A percentile compares a stretch with the other conserved stretches of the same genome.
Evolutionary conservation across 2,888 invertebrate species (phyloP).

Genomic region (Phytoseiulus persimilis): DNA sequence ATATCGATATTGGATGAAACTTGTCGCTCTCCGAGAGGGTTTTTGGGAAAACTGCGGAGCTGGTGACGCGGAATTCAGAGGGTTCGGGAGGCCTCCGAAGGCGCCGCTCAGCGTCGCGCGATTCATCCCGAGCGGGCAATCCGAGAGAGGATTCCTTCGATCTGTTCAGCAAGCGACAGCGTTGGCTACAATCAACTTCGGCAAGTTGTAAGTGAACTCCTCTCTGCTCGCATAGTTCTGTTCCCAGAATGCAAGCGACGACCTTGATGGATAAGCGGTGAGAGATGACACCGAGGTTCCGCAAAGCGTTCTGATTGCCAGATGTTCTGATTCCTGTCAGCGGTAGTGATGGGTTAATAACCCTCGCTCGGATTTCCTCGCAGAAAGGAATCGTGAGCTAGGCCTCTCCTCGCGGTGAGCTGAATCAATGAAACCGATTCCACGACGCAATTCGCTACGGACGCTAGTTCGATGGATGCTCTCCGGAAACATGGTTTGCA

Average conservation of each 20-base stretch:
- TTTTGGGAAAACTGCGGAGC: too few relatives aligned
- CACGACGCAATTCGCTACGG: too few relatives aligned
- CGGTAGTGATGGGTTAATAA: neutral
- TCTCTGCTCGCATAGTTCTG: neutral
- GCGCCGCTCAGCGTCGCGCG: too few relatives aligned
- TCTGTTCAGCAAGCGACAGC: neutral
- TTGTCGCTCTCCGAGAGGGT: neutral
- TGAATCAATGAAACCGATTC: too few relatives aligned
- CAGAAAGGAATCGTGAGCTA: too few relatives aligned
- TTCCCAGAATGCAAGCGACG: neutral
- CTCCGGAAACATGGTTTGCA: too few relatives aligned
- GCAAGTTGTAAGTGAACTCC: neutral
- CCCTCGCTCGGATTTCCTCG: neutral
- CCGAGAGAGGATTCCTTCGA: neutral
- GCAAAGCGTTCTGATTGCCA: neutral
- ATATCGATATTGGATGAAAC: slow-evolving; percentile 12
- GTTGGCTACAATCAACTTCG: neutral
- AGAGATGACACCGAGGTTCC: neutral
- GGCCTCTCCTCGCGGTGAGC: too few relatives aligned
- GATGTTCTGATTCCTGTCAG: neutral
- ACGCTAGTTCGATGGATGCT: too few relatives aligned
- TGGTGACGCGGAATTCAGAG: too few relatives aligned
- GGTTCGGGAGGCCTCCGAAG: too few relatives aligned
- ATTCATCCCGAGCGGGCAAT: neutral
- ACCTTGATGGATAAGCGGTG: neutral